Evolutionary conservation across 2,888 invertebrate genomes (phyloP).

Genomic region (Oeneis ivallda): DNA sequence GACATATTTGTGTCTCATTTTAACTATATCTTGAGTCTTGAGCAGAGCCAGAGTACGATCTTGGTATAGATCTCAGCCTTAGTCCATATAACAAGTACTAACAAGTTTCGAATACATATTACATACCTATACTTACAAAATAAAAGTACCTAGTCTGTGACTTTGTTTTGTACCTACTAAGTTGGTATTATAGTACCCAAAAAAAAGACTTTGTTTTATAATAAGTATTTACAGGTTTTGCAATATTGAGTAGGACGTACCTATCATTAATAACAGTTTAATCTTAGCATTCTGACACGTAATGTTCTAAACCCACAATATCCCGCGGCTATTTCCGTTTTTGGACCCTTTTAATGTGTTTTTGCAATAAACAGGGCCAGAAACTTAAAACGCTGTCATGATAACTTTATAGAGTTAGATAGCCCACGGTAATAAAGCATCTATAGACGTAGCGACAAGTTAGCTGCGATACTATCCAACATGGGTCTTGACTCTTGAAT

Average conservation of each 20-base stretch:
- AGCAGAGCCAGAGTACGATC: too few species aligned
- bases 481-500: background rate
- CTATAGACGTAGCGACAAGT: background rate
- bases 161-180: too few species aligned
- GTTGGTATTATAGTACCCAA: too few species aligned
- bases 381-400: conserved; percentile 44
- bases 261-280: conserved; percentile 14
- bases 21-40: too few species aligned
- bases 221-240: background rate
- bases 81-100: too few species aligned
- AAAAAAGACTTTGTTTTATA: too few species aligned
- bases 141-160: too few species aligned
- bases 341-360: conserved; percentile 35
- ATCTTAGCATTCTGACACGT: conserved; percentile 15
- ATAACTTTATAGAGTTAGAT: conserved; percentile 38
- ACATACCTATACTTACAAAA: too few species aligned
- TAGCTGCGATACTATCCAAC: background rate
- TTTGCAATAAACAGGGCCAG: conserved; percentile 48
- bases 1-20: too few species aligned
- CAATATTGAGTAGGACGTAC: conserved; percentile 10
- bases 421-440: conserved; percentile 16
- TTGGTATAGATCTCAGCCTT: too few species aligned
- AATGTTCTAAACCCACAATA: conserved; percentile 19
- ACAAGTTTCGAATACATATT: too few species aligned
- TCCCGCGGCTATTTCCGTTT: conserved; percentile 36